phyloP scores from a whole-genome alignment of 2,888 invertebrate species.

The Eulithis prunata region DNA sequence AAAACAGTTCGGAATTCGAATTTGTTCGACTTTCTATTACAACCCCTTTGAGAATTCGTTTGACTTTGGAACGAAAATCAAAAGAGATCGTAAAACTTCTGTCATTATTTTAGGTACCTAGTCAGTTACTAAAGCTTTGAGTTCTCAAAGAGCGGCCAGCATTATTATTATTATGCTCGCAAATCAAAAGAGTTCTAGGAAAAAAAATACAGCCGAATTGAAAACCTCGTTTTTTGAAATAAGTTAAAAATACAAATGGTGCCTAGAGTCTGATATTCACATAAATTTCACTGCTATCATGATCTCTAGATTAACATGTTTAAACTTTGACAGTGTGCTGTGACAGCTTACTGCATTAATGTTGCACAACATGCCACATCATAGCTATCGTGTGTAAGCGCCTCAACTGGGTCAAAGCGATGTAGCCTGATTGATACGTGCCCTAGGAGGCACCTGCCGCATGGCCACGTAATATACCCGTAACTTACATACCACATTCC shows the following conservation, averaged over 20 bases:
- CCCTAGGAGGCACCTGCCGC: slow-evolving; percentile 16
- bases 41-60: slow-evolving; percentile 2
- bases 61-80: slow-evolving; percentile 3
- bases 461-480: slow-evolving; percentile 15
- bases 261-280: too few relatives aligned
- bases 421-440: slow-evolving; percentile 29
- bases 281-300: too few relatives aligned
- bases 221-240: not conserved
- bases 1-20: not conserved
- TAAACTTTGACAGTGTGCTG: not conserved
- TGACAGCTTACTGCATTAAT: not conserved
- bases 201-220: not conserved
- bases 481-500: not conserved
- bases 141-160: not conserved
- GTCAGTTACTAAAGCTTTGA: not conserved
- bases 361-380: not conserved
- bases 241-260: too few relatives aligned
- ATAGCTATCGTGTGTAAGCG: slow-evolving; percentile 14
- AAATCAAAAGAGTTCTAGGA: too few relatives aligned
- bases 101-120: not conserved
- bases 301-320: not conserved
- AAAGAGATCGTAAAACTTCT: not conserved
- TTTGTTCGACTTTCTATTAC: not conserved
- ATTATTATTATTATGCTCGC: not conserved
- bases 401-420: slow-evolving; percentile 25